Evolutionary conservation across 2,113 vertebrate species (phyloP), one percentile per base, ranked within the genome.

Genomic region (Rallus limicola): DNA sequence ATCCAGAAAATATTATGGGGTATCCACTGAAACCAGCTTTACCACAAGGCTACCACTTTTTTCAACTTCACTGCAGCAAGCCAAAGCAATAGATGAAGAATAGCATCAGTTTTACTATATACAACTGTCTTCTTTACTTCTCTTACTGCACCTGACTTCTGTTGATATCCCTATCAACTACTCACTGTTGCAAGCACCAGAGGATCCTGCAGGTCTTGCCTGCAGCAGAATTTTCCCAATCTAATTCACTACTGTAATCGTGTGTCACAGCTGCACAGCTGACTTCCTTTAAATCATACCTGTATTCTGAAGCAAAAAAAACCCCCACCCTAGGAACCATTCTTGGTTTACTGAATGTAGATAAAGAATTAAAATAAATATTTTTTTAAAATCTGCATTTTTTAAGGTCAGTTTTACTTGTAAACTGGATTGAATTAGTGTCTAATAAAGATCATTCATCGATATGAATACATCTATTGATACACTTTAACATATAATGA

Each of bases 191-290:
- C 7, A 83, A 88, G 65, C 64, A 86, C 31, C 7, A 4, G 59
- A 92, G 71, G 84, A 91, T 38, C 44, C 63, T 24, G 62, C 48
- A 79, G 81, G 63, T 91, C 90, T 95, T 46, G 84, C 87, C 86
- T 52, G 86, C 79, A 96, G 96, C 88, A 96, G 65, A 91, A 86
- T 90, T 92, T 79, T 86, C 82, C 82, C 93, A 88, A 44, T 95
- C 90, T 90, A 95, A 95, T 92, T 93, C 94, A 75, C n/a, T 33
- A 55, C 82, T 68, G 90, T 97, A 97, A 97, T 96, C 92, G 26
- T 10, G 31, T 92, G 86, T 96, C 92, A 95, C 90, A 95, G 86
- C 65, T 81, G 64, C 53, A 90, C 38, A 84, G 86, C 60, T 65
- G 86, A 95, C 83, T 87, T 90, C 71, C 88, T 90, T 77, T 71